Evolutionary conservation across 2,797 vertebrate species (phyloP).

Genomic region (Ciconia nigra): DNA sequence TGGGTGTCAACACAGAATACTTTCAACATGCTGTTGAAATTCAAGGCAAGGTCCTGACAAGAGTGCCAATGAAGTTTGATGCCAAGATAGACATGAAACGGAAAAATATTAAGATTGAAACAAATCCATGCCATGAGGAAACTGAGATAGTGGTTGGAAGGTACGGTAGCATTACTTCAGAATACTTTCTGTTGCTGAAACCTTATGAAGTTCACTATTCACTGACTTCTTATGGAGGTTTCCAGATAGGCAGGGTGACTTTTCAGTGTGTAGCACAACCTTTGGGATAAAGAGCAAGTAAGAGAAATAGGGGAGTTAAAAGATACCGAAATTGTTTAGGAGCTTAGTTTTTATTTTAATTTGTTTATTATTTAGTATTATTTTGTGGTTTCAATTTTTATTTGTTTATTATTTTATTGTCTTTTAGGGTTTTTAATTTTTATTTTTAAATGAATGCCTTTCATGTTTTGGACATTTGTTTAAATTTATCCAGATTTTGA

Average conservation of each 20-base stretch:
- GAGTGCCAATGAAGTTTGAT: slow-evolving; percentile 40
- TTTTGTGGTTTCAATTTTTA: not conserved
- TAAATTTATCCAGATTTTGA: not conserved
- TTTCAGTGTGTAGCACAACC: not conserved
- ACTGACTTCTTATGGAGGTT: not conserved
- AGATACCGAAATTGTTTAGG: not conserved
- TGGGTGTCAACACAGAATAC: slow-evolving; percentile 67
- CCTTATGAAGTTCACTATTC: not conserved
- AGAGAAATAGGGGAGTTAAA: not conserved
- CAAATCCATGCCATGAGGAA: slow-evolving; percentile 41
- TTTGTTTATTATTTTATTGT: not conserved
- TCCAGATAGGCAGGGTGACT: not conserved
- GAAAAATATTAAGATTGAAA: slow-evolving; percentile 64
- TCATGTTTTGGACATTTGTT: not conserved
- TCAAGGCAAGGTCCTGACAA: slow-evolving; percentile 9
- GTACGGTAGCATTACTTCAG: not conserved
- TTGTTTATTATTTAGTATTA: not conserved
- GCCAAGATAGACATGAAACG: slow-evolving; percentile 56
- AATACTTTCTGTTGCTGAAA: not conserved
- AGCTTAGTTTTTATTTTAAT: not conserved
- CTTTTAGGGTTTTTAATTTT: not conserved
- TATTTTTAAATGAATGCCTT: not conserved
- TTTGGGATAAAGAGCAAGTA: not conserved
- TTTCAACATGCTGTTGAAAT: slow-evolving; percentile 65
- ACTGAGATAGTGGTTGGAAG: slow-evolving; percentile 40